Evolutionary conservation across 2,797 vertebrate genomes (phyloP), one percentile per base, ranked within the genome.

Genomic region (Semaprochilodus insignis): DNA sequence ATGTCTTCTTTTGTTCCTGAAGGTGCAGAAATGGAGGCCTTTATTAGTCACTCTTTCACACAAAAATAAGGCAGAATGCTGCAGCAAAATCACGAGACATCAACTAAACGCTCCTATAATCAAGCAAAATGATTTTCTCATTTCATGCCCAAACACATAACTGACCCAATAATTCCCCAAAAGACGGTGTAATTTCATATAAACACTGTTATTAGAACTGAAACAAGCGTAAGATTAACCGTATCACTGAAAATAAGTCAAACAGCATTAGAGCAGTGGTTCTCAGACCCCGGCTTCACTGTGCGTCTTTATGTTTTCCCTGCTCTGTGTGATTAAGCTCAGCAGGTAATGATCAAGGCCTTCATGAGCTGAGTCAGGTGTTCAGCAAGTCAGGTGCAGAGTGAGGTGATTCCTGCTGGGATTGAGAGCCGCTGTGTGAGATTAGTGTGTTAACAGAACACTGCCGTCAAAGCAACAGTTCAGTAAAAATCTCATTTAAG

Each of bases 341-440:
- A 36, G 51, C 70, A 77, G 54, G 57, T 65, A 57, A 60, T 78
- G 69, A 54, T 66, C 57, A 14, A 31, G 73, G 69, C 78, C 75
- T 55, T 57, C 2, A 48, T 10, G 44, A 77, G 55, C 55, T n/a
- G 55, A 60, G 21, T 60, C 57, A 23, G 57, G 57, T 23, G 21
- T 60, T 60, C 57, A 2, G 55, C 16, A 10, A 59, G 19, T 59
- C 55, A 59, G 55, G 55, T 59, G 55, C 21, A 10, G 57, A 6
- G 21, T 23, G 57, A 1, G n/a, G 57, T 6, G 57, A 3, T 60
- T 23, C 57, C 57, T 23, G 57, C 57, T 60, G 57, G 21, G n/a
- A 60, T 2, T 23, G 57, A 60, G 57, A 60, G 21, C 57, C n/a
- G 21, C 21, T 60, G 21, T n/a, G 57, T 8, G 2, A 23, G 8